These are phyloP conservation scores for Etheostoma nigrum DNA, from an alignment of 2,797 vertebrate species.

Conservation along the genomic window DNA sequence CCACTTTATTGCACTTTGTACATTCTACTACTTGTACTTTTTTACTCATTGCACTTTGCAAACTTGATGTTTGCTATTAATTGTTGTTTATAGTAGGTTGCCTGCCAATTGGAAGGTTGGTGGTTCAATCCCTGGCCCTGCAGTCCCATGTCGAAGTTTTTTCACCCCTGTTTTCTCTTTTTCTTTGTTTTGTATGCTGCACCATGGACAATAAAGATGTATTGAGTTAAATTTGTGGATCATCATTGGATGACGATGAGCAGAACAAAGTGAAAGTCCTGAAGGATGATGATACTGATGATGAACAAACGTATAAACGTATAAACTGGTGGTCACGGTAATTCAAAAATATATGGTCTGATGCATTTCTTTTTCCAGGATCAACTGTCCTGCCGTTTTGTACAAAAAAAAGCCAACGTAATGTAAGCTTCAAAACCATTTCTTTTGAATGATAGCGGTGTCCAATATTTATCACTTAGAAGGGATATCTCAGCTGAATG, in stretches of 20 bases:
- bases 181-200: too few species aligned
- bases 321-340: not conserved
- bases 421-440: not conserved
- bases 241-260: not conserved
- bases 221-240: not conserved
- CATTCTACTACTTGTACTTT: too few species aligned
- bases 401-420: not conserved
- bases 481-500: not conserved
- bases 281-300: not conserved
- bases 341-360: conserved; percentile 11
- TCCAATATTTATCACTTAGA: conserved; percentile 15
- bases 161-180: too few species aligned
- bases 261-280: not conserved
- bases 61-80: too few species aligned
- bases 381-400: conserved; percentile 33
- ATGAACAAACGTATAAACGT: conserved; percentile 3
- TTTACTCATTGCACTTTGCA: too few species aligned
- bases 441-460: not conserved
- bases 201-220: too few species aligned
- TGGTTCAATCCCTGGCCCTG: too few species aligned
- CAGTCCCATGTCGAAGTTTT: too few species aligned
- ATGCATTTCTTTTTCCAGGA: conserved; percentile 20
- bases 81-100: too few species aligned
- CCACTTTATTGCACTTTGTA: too few species aligned
- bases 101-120: too few species aligned